Percentiles rank a stretch among this genome's conserved stretches.
Evolutionary conservation across 1,140 invertebrate species (phyloP).

Genomic region (Nautilus pompilius): DNA sequence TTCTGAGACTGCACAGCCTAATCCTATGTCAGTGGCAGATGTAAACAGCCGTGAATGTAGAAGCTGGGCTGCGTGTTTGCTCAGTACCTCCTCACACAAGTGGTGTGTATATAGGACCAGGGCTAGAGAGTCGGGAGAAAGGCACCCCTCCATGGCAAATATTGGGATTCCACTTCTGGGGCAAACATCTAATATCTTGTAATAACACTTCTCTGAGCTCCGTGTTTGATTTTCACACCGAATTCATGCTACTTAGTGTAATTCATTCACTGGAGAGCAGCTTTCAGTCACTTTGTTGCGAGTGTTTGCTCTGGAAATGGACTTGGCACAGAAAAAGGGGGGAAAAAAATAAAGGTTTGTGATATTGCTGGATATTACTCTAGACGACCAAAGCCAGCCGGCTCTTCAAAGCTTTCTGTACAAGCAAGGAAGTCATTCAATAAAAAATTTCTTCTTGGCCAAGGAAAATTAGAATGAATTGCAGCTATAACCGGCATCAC

Average conservation of each 20-base stretch:
- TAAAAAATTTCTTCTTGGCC: too few species aligned
- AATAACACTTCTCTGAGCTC: slow-evolving; percentile 16
- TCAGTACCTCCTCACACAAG: slow-evolving; percentile 8
- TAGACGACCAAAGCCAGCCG: too few species aligned
- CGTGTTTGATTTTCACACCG: slow-evolving; percentile 23
- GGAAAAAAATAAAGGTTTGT: too few species aligned
- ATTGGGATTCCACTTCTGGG: slow-evolving; percentile 16
- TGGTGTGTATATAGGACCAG: slow-evolving; percentile 1
- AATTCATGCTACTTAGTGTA: slow-evolving; percentile 9
- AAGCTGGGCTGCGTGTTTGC: slow-evolving; percentile 14
- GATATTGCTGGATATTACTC: too few species aligned
- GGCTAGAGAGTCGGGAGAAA: slow-evolving; percentile 8
- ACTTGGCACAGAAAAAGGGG: background rate
- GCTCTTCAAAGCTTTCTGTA: too few species aligned
- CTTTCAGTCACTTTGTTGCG: background rate
- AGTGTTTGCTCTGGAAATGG: background rate
- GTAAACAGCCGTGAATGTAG: slow-evolving; percentile 16
- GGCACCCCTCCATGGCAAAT: slow-evolving; percentile 19
- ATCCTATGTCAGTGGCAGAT: slow-evolving; percentile 19
- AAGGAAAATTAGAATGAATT: too few species aligned
- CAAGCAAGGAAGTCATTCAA: too few species aligned
- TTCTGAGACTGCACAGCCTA: slow-evolving; percentile 15
- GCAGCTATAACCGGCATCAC: too few species aligned
- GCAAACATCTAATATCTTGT: slow-evolving; percentile 31
- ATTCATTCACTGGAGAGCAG: background rate